Conservation (phyloP, 2,113 vertebrate species). For the Bettongia penicillata region DNA sequence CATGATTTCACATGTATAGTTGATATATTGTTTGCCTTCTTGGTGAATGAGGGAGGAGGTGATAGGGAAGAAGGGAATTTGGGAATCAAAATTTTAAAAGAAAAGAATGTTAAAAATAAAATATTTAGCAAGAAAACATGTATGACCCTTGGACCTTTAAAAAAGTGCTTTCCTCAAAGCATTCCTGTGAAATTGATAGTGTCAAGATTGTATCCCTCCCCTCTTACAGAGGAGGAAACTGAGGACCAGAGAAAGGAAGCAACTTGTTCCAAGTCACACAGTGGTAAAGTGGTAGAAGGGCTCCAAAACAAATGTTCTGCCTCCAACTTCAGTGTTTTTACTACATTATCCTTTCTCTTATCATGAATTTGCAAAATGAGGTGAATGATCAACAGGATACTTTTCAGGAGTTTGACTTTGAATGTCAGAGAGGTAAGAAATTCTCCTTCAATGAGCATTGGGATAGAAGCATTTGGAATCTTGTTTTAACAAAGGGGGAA, state of each 20-base stretch:
- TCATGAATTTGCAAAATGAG: not conserved
- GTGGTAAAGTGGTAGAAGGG: not conserved
- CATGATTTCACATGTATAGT: not conserved
- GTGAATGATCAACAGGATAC: constrained; percentile 7
- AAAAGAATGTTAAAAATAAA: not conserved
- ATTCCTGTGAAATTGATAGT: not conserved
- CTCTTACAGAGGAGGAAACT: not conserved
- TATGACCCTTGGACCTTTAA: not conserved
- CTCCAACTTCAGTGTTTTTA: not conserved
- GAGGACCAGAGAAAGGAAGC: not conserved
- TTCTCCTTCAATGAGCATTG: constrained; percentile 9
- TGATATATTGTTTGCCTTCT: not conserved
- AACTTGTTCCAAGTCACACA: not conserved
- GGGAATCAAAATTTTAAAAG: not conserved
- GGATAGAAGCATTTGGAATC: not conserved
- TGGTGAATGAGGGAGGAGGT: not conserved
- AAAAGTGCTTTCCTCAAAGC: not conserved
- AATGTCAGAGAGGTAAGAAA: constrained; percentile 18
- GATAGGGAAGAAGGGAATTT: not conserved
- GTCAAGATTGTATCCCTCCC: not conserved
- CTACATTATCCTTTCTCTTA: not conserved
- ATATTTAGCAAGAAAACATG: not conserved
- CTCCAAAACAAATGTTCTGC: not conserved
- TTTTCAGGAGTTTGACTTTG: constrained; percentile 19
- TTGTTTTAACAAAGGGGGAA: constrained; percentile 24